Evolutionary conservation across 2,113 vertebrate genomes (phyloP).

Genomic region (Alectura lathami): DNA sequence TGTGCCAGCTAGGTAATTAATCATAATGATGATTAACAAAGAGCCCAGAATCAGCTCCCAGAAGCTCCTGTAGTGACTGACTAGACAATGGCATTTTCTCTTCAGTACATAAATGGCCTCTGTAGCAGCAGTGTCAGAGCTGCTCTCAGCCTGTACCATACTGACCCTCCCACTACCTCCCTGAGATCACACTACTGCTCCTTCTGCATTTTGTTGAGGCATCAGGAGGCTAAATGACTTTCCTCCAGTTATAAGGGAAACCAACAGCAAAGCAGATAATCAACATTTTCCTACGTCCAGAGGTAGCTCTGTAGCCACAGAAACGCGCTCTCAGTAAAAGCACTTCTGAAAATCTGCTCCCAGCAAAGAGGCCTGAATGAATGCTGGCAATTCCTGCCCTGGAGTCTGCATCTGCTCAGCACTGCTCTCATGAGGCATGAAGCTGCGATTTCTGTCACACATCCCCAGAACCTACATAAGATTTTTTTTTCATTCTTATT

Average conservation of each 20-base stretch:
- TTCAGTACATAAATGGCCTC: not conserved
- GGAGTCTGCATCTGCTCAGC: not conserved
- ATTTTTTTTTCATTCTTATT: not conserved
- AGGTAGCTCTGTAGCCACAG: not conserved
- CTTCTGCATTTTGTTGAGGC: not conserved
- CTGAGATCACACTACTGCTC: not conserved
- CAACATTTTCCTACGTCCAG: not conserved
- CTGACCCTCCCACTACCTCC: not conserved
- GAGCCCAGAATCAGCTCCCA: not conserved
- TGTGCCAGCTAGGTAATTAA: constrained; percentile 12
- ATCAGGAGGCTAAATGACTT: not conserved
- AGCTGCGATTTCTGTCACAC: not conserved
- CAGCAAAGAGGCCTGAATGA: not conserved
- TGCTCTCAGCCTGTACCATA: not conserved
- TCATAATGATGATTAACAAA: constrained; percentile 22
- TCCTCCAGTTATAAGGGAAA: not conserved
- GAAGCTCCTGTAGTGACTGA: not conserved
- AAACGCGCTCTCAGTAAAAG: not conserved
- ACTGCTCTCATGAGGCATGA: constrained; percentile 38
- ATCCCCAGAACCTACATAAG: not conserved
- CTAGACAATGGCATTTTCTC: not conserved
- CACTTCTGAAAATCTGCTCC: not conserved
- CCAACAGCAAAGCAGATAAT: not conserved
- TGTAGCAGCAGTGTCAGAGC: not conserved
- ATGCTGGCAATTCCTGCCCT: not conserved